Evolutionary conservation across 1,140 invertebrate genomes (phyloP), one percentile per base, ranked within the genome.

Genomic region (Papilio machaon): DNA sequence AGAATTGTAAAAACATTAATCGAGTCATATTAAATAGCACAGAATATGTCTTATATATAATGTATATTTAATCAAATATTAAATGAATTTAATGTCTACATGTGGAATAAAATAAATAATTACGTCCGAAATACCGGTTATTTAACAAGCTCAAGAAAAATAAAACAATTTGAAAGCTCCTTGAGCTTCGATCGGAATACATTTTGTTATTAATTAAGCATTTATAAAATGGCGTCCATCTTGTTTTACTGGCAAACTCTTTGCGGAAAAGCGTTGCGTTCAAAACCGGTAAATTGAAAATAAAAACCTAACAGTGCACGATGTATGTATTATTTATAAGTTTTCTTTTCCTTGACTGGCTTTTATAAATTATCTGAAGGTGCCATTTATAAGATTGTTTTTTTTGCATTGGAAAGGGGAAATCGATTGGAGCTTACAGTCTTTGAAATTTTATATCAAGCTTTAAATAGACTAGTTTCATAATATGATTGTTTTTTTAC

Each of bases 271-370:
- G 54, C 49, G 54, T 78, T 60, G 76, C 52, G 47, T 60, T 60
- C 15, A 43, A 43, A 78, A 78, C 76, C 54, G 76, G 76, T 60
- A 78, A 58, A 78, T 76, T 78, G 43, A 58, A 23, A 78, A 78
- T 58, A 58, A 78, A 78, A 78, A 78, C 11, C 76, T 43, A 78
- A 78, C 76, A 78, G 54, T 60, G 75, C 30, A 38, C 30, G 49
- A 43, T 60, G 30, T 52, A 60, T 77, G 23, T 78, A 78, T 78
- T 43, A 78, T 78, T 78, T 58, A 78, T 78, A 60, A 60, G 52
- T 78, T 78, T 78, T 78, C 76, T 78, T 78, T 78, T 78, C 76
- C 76, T 60, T 60, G 52, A 60, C 76, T 60, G 52, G 76, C 74
- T 52, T 76, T 76, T 76, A 76, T 78, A 78, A 60, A 60, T 60